phyloP scores from a whole-genome alignment of 2,113 vertebrate species.

The Tachuris rubrigastra region DNA sequence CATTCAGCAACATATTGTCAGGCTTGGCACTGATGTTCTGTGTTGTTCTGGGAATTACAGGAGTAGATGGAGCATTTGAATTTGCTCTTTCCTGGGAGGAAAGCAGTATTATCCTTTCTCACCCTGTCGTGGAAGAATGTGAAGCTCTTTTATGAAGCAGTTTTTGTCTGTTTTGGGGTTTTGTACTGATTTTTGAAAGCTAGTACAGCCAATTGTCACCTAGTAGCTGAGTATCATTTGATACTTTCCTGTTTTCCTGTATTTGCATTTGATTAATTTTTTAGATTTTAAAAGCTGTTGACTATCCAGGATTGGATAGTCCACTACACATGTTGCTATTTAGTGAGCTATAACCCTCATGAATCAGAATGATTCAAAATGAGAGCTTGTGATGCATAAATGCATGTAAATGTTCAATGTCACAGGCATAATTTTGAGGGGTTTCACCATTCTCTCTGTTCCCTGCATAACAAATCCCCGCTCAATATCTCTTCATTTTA shows the following conservation, averaged over 20 bases:
- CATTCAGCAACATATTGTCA: conserved; percentile 47
- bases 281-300: neutral
- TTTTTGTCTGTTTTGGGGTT: neutral
- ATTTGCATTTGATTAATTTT: neutral
- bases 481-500: neutral
- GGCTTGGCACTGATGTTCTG: neutral
- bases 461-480: neutral
- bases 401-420: neutral
- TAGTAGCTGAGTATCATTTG: neutral
- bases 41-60: neutral
- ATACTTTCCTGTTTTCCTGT: neutral
- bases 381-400: neutral
- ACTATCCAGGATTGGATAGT: neutral
- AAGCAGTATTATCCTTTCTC: neutral
- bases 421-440: neutral
- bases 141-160: neutral
- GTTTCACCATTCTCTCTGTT: neutral
- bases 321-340: neutral
- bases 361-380: neutral
- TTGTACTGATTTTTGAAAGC: neutral
- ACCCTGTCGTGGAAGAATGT: neutral
- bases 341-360: neutral
- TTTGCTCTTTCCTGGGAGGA: conserved; percentile 1
- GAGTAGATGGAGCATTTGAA: neutral
- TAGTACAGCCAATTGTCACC: neutral